phyloP scores from a whole-genome alignment of 2,888 invertebrate genomes.

The Rhagonycha lutea region DNA sequence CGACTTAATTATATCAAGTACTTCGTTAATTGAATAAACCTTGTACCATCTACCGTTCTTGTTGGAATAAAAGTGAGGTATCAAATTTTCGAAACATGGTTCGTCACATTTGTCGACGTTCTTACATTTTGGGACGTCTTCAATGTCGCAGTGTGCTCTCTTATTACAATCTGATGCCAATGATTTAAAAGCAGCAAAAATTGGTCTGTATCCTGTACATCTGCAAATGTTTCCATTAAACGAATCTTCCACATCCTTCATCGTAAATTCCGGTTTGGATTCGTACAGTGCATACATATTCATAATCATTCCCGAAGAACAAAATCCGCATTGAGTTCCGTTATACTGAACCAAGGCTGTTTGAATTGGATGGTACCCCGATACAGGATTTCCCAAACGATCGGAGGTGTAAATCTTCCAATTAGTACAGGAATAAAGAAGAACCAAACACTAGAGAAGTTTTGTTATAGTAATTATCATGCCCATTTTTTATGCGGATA shows the following conservation, averaged over 20 bases:
- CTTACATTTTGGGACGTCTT: background rate
- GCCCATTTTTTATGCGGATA: too few relatives aligned
- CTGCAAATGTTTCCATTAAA: constrained; percentile 67
- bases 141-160: background rate
- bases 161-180: constrained; percentile 53
- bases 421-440: constrained; percentile 59
- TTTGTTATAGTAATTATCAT: constrained; percentile 57
- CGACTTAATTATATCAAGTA: background rate
- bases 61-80: background rate
- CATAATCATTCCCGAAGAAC: constrained; percentile 79
- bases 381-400: constrained; percentile 66
- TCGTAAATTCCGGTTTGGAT: constrained; percentile 52
- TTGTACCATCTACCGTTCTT: background rate
- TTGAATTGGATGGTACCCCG: constrained; percentile 68
- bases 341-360: constrained; percentile 61
- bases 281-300: constrained; percentile 65
- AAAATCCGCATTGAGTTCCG: constrained; percentile 72
- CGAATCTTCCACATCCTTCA: constrained; percentile 54
- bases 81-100: background rate
- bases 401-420: constrained; percentile 62
- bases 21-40: background rate
- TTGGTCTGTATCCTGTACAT: constrained; percentile 71
- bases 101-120: background rate
- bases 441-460: constrained; percentile 57
- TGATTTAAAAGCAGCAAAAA: constrained; percentile 66